These are phyloP conservation scores for Tupaia chinensis DNA, from an alignment of 2,113 vertebrate genomes.

Conservation along the genomic window DNA sequence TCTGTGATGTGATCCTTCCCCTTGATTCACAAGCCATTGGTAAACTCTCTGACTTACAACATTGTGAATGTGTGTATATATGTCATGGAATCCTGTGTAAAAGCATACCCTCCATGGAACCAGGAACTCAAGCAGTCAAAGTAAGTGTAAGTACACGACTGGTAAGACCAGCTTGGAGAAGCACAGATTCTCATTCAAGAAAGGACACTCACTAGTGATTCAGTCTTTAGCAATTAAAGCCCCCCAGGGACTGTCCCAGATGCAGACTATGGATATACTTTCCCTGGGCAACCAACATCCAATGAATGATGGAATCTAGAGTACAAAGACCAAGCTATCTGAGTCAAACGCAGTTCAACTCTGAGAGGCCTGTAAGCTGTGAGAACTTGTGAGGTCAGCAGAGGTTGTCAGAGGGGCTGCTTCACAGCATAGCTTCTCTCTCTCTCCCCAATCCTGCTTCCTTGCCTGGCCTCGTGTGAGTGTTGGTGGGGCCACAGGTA, in stretches of 20 bases:
- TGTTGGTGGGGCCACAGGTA: background rate
- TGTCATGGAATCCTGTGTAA: background rate
- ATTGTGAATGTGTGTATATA: fast-evolving
- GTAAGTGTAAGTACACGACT: background rate
- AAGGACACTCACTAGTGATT: background rate
- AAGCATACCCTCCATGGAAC: background rate
- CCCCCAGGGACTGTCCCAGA: background rate
- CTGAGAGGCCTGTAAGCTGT: background rate
- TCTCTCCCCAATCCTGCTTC: background rate
- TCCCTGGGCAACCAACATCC: no score
- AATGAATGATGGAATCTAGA: no score
- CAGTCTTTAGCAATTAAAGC: no score
- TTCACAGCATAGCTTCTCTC: background rate
- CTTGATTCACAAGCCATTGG: background rate
- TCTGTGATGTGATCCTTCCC: background rate
- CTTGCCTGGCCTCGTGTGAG: fast-evolving
- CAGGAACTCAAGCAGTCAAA: background rate
- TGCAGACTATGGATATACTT: background rate
- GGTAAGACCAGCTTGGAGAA: no score
- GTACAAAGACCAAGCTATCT: background rate
- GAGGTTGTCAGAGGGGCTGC: background rate
- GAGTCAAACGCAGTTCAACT: no score
- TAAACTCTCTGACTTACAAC: background rate
- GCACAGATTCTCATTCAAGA: no score
- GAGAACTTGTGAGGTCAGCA: no score